Percentiles rank a stretch among this genome's conserved stretches.
Evolutionary conservation across 2,797 vertebrate species (phyloP).

Genomic region (Nasua narica): DNA sequence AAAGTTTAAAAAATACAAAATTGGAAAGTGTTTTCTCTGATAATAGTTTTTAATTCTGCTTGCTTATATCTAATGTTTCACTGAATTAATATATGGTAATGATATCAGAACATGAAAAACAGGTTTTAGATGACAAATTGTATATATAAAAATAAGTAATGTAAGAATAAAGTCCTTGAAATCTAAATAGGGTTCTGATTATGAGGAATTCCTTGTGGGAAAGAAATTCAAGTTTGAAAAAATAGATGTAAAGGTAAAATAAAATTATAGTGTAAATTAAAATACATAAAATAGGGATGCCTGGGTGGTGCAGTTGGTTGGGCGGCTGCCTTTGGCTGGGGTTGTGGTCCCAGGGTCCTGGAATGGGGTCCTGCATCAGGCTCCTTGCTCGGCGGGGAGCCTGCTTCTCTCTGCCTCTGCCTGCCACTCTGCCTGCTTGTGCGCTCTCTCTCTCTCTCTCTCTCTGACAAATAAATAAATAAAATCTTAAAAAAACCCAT

Average conservation of each 20-base stretch:
- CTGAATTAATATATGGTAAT: background rate
- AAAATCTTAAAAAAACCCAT: background rate
- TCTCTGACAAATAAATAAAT: too few species aligned
- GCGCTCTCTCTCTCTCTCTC: too few species aligned
- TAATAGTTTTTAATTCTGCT: background rate
- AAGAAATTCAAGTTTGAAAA: background rate
- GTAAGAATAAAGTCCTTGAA: background rate
- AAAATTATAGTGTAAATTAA: background rate
- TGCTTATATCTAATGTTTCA: background rate
- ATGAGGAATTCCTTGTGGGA: background rate
- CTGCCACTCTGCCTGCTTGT: too few species aligned
- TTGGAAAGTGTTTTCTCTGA: background rate
- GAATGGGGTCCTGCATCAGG: too few species aligned
- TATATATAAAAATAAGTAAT: background rate
- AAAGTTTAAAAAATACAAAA: background rate
- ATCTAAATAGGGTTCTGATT: background rate
- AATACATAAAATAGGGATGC: too few species aligned
- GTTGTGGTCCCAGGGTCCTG: too few species aligned
- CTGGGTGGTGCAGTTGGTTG: too few species aligned
- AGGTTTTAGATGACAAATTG: conserved; percentile 4
- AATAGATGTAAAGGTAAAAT: background rate
- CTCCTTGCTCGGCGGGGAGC: too few species aligned
- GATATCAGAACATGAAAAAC: conserved; percentile 16
- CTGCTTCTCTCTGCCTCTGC: too few species aligned
- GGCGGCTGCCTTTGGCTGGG: too few species aligned